phyloP scores from a whole-genome alignment of 2,113 vertebrate species.

The Cavia aperea region DNA sequence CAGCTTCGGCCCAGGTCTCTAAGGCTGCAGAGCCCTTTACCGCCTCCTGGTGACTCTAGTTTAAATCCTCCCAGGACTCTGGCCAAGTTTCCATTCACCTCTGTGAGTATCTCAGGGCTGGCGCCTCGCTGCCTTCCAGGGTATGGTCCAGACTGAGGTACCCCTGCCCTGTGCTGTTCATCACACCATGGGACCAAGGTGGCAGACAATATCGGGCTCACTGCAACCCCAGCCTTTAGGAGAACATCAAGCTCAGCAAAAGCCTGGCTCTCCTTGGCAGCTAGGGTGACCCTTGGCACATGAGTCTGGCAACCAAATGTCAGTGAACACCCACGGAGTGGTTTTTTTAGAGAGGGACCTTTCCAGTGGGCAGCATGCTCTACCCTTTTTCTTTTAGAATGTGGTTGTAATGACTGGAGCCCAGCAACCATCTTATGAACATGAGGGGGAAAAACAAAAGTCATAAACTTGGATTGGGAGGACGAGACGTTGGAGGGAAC shows the following conservation, averaged over 20 bases:
- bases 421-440: neutral
- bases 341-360: neutral
- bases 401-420: neutral
- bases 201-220: neutral
- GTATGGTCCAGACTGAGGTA: neutral
- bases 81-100: neutral
- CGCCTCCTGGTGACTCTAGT: neutral
- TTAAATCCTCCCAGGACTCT: neutral
- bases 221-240: neutral
- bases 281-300: neutral
- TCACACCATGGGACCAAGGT: neutral
- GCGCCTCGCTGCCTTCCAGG: neutral
- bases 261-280: neutral
- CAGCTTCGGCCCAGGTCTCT: neutral
- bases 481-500: neutral
- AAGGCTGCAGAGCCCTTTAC: neutral
- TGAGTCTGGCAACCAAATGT: neutral
- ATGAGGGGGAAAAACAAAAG: neutral
- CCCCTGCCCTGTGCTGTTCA: rapidly evolving
- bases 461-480: neutral
- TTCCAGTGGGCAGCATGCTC: neutral
- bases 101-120: neutral
- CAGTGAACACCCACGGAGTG: neutral
- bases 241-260: neutral
- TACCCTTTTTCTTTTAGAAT: neutral